Percentiles rank a stretch among this genome's conserved stretches.
Evolutionary conservation across 2,888 invertebrate genomes (phyloP).

Genomic region (Carterocephalus palaemon): DNA sequence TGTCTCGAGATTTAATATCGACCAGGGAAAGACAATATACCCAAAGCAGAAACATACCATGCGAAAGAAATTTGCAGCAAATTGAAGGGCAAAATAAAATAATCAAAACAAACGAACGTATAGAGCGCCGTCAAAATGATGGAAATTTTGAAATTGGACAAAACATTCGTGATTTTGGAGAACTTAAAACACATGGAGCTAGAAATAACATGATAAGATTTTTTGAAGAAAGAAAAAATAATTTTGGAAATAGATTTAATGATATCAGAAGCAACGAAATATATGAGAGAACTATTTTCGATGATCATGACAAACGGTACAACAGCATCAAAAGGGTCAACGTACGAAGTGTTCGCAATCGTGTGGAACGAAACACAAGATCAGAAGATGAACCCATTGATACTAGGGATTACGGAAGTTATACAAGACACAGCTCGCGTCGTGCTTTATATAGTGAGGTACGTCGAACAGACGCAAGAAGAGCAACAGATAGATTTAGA

Average conservation of each 20-base stretch:
- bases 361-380: slow-evolving; percentile 20
- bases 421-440: too few relatives aligned
- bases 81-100: too few relatives aligned
- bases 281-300: not conserved
- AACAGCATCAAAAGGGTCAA: not conserved
- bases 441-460: too few relatives aligned
- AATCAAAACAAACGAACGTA: too few relatives aligned
- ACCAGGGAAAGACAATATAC: too few relatives aligned
- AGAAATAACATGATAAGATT: not conserved
- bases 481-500: too few relatives aligned
- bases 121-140: not conserved
- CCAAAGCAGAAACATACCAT: too few relatives aligned
- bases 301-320: not conserved
- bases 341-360: not conserved
- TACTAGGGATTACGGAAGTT: not conserved
- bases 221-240: too few relatives aligned
- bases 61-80: too few relatives aligned
- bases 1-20: too few relatives aligned
- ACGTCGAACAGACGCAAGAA: too few relatives aligned
- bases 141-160: not conserved
- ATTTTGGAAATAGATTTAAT: too few relatives aligned
- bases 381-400: slow-evolving; percentile 15
- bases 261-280: not conserved
- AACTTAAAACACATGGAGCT: not conserved
- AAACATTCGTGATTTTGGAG: not conserved